Base-by-base conservation (phyloP, 2,797 vertebrate species). In the Chrosomus eos region DNA sequence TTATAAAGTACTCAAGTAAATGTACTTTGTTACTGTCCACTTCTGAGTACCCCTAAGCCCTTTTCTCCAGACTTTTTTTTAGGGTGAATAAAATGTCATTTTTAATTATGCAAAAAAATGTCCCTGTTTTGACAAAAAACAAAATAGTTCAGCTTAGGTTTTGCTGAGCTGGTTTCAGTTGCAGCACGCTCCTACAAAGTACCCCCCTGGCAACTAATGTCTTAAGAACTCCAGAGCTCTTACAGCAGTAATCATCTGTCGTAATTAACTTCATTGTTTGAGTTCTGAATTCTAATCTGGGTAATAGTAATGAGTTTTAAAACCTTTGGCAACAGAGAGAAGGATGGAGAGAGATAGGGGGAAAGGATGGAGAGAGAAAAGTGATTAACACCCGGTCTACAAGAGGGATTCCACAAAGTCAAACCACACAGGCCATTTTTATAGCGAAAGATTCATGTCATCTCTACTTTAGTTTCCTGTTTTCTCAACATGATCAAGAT, bases 181-280 rank as follows among this genome's bases (percentile, higher is more conserved):
- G 31, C 64, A 36, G 62, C 23, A 36, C 8, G 1, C 26, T 79
- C 28, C n/a, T 68, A 18, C 62, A 83, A 83, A 85, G 64, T 71
- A n/a, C 73, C 73, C 87, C 86, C 51, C 36, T 31, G 64, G 84
- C 85, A 83, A 82, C 79, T 86, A 58, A 75, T 70, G 75, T 84
- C 70, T 86, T 81, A 86, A 85, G 60, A 85, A 88, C 83, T 81
- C 51, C 80, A 84, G 62, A 84, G 77, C 78, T 83, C 85, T 85
- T 73, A 89, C 84, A 83, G 88, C 90, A 87, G 86, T 83, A 91
- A 90, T 90, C 86, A 90, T 87, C 87, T 84, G 84, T 90, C 74
- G 88, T 92, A 90, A 92, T 92, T 91, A 92, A 90, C 90, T 90
- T 86, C 87, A 90, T 91, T 91, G 90, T 91, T 88, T 87, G 86